Evolutionary conservation across 2,888 invertebrate species (phyloP).

Genomic region (Athetis lepigone): DNA sequence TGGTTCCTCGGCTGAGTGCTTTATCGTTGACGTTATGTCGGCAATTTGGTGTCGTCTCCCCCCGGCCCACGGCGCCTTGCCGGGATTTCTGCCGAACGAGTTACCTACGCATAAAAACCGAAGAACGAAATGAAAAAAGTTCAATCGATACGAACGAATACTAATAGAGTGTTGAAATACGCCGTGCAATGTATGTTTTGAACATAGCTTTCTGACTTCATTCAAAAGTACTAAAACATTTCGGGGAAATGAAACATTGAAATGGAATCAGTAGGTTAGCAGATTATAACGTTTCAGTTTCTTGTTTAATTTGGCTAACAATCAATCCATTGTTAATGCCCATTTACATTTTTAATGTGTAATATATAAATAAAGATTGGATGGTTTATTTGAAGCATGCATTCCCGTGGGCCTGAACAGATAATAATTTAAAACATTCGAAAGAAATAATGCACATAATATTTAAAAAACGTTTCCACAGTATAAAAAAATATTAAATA

Average conservation of each 20-base stretch:
- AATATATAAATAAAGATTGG: no score
- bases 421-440: constrained; percentile 29
- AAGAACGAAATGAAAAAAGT: constrained; percentile 64
- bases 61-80: constrained; percentile 58
- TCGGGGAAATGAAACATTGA: background rate
- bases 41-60: constrained; percentile 80
- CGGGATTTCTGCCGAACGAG: constrained; percentile 65
- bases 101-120: constrained; percentile 63
- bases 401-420: constrained; percentile 50
- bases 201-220: constrained; percentile 25
- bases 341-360: no score
- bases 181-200: constrained; percentile 47
- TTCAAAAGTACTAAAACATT: constrained; percentile 24
- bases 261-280: no score
- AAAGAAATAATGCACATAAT: constrained; percentile 39
- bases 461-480: constrained; percentile 41
- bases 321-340: no score
- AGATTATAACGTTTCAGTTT: no score
- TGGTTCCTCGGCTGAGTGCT: constrained; percentile 86
- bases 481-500: constrained; percentile 54
- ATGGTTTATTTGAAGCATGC: background rate
- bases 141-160: constrained; percentile 57
- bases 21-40: constrained; percentile 86
- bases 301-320: no score
- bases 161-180: constrained; percentile 54